phyloP scores from a whole-genome alignment of 2,797 vertebrate species.

The Pseudocheirus occidentalis region DNA sequence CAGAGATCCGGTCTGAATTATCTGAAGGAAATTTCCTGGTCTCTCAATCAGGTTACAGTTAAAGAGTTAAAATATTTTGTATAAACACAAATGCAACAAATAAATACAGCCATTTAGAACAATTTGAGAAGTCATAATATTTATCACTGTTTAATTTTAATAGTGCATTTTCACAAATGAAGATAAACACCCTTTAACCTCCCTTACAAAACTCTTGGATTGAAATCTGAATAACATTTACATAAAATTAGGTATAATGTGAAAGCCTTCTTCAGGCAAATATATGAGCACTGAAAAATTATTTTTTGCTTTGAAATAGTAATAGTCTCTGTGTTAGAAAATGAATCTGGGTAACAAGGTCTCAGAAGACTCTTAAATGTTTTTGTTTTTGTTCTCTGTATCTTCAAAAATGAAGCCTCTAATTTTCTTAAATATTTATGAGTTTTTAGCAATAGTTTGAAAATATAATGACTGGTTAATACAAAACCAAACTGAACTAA shows the following conservation, averaged over 20 bases:
- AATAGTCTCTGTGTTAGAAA: constrained; percentile 54
- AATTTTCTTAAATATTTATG: constrained; percentile 56
- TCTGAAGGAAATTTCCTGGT: background rate
- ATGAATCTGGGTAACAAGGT: constrained; percentile 18
- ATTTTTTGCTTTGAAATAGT: constrained; percentile 64
- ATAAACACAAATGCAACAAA: constrained; percentile 70
- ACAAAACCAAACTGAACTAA: constrained; percentile 46
- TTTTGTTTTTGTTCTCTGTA: background rate
- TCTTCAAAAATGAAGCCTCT: constrained; percentile 61
- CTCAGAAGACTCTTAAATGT: constrained; percentile 12
- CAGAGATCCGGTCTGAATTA: constrained; percentile 60
- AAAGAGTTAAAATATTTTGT: constrained; percentile 72
- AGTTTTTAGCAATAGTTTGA: constrained; percentile 19
- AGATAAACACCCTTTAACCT: constrained; percentile 79
- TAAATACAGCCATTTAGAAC: constrained; percentile 74
- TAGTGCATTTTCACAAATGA: constrained; percentile 55
- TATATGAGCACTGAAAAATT: constrained; percentile 64
- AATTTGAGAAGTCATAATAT: constrained; percentile 75
- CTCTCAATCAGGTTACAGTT: constrained; percentile 58
- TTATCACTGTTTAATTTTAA: constrained; percentile 75
- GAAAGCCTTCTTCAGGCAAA: constrained; percentile 72
- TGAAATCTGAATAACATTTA: constrained; percentile 72
- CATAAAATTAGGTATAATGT: constrained; percentile 75
- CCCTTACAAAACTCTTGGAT: constrained; percentile 67
- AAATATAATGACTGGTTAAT: constrained; percentile 56